These are phyloP conservation scores for Tipula confusa DNA, from an alignment of 2,888 invertebrate genomes.

Conservation along the genomic window DNA sequence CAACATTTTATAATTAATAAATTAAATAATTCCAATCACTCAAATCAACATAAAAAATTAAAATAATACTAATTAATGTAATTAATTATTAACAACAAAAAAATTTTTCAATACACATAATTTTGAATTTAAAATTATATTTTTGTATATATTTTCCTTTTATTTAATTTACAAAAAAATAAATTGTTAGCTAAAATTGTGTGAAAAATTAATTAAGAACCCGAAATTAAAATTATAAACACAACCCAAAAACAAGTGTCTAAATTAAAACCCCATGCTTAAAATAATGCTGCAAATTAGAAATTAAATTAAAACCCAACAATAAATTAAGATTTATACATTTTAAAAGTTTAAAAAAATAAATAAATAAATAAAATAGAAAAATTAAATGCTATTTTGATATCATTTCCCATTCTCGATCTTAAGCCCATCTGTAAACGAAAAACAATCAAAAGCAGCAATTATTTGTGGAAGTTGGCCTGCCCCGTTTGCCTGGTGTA, in stretches of 20 bases:
- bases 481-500: too few relatives aligned
- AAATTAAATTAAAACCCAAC: background rate
- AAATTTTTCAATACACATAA: background rate
- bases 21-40: background rate
- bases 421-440: background rate
- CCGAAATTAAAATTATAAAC: background rate
- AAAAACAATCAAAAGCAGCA: background rate
- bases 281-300: background rate
- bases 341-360: background rate
- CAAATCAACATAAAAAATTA: background rate
- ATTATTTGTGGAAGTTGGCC: too few relatives aligned
- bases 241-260: background rate
- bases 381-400: background rate
- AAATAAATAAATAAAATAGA: background rate
- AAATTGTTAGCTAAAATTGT: background rate
- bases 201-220: background rate
- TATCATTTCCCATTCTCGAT: background rate
- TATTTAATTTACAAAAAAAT: background rate
- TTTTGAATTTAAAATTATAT: background rate
- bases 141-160: constrained; percentile 28
- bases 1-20: background rate
- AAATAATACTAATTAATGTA: background rate
- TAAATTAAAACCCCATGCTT: background rate
- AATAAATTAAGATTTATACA: background rate
- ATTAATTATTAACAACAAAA: background rate